Evolutionary conservation across 2,888 invertebrate species (phyloP), one percentile per base, ranked within the genome.

Genomic region (Syritta pipiens): DNA sequence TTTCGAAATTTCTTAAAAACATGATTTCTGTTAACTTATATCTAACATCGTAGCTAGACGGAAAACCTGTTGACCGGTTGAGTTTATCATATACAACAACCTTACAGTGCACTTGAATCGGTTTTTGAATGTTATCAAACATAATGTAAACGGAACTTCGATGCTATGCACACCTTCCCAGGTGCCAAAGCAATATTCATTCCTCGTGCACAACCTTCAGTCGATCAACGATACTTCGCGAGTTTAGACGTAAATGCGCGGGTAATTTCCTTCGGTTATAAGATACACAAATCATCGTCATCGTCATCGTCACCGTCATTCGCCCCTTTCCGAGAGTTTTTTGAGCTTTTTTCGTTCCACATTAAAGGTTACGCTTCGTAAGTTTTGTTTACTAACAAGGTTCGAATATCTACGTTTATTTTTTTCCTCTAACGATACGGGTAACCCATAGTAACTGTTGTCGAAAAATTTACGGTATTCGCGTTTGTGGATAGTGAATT

Each of bases 171-270:
- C 71, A 65, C 65, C 65, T 76, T 63, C 53, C 37, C 24, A 26
- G 46, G 22, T 55, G 35, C 63, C 28, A 63, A 57, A 37, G 44
- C 46, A 49, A 62, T 24, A 65, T 55, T 55, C 53, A 51, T 55
- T 68, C 17, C 12, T n/a, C n/a, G 37, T 48, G 37, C 19, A 49
- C 55, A 53, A 67, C 19, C 59, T 49, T 62, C 55, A 62, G 77
- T 77, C 77, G 71, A 77, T 42, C 49, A 77, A 77, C 77, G 77
- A 77, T 77, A 77, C 77, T 77, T 71, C 71, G 71, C 77, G 65
- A 77, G 77, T 77, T 77, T 49, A 37, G 77, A 67, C 60, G 42
- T 35, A 67, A 60, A 17, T 65, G 60, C 53, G 77, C 77, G 77
- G 55, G 71, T 77, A 77, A 71, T 49, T 59, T 60, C 12, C 32